A percentile compares a stretch with the other conserved stretches of the same genome.
Evolutionary conservation across 2,888 invertebrate species (phyloP).

Genomic region (Monochamus alternatus): DNA sequence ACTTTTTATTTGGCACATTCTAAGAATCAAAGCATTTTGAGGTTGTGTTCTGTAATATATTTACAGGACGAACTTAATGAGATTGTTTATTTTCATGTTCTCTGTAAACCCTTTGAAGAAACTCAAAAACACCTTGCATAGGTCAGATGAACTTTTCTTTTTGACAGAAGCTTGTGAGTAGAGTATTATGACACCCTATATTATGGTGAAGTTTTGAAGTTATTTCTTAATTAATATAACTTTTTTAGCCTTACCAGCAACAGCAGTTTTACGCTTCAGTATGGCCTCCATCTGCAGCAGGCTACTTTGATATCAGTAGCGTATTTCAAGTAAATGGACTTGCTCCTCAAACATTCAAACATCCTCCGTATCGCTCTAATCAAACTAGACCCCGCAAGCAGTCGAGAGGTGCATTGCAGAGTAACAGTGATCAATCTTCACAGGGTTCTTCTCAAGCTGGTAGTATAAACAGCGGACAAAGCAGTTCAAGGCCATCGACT

Average conservation of each 20-base stretch:
- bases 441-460: slow-evolving; percentile 56
- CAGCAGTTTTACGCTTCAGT: slow-evolving; percentile 78
- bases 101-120: too few relatives aligned
- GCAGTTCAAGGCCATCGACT: slow-evolving; percentile 50
- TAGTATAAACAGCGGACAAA: slow-evolving; percentile 45
- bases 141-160: too few relatives aligned
- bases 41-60: too few relatives aligned
- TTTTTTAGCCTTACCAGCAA: slow-evolving; percentile 74
- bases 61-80: too few relatives aligned
- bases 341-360: slow-evolving; percentile 79
- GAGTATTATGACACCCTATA: neutral
- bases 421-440: slow-evolving; percentile 64
- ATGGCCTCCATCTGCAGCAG: slow-evolving; percentile 71
- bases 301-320: slow-evolving; percentile 80
- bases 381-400: slow-evolving; percentile 65
- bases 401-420: slow-evolving; percentile 57
- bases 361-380: slow-evolving; percentile 71
- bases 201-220: neutral
- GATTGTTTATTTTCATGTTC: too few relatives aligned
- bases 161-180: too few relatives aligned
- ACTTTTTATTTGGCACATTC: too few relatives aligned
- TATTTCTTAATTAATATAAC: neutral
- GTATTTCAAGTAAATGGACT: slow-evolving; percentile 84
- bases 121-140: too few relatives aligned
- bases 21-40: too few relatives aligned